Evolutionary conservation across 2,888 invertebrate genomes (phyloP).

Genomic region (Nephrocerus scutellatus): DNA sequence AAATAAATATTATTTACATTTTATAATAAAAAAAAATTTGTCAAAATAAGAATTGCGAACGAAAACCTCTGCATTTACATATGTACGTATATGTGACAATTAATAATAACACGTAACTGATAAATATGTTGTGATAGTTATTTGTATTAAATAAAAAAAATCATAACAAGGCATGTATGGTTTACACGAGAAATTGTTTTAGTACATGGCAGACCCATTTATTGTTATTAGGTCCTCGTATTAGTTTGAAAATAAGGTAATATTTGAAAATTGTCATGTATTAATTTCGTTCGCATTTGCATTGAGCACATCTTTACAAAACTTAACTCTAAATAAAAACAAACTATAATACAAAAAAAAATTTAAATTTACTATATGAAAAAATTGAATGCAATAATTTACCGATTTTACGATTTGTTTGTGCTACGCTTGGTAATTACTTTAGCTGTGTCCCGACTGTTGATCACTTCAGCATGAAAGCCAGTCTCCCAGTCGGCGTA

Average conservation of each 20-base stretch:
- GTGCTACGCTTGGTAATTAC: conserved; percentile 40
- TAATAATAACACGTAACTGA: no score
- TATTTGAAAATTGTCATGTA: no score
- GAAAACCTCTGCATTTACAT: no score
- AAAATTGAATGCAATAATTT: conserved; percentile 16
- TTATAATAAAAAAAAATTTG: conserved; percentile 19
- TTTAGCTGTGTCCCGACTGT: conserved; percentile 53
- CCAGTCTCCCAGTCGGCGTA: conserved; percentile 72
- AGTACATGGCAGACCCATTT: no score
- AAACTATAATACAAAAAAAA: conserved; percentile 6
- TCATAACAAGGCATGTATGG: no score
- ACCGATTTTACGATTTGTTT: conserved; percentile 30
- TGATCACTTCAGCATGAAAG: conserved; percentile 66
- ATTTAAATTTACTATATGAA: not conserved
- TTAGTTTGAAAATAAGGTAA: no score
- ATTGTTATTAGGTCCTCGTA: no score
- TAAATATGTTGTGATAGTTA: no score
- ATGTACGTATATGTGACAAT: no score
- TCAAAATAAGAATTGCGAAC: conserved; percentile 15
- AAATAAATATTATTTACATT: conserved; percentile 24
- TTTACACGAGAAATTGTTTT: no score
- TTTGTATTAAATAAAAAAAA: no score
- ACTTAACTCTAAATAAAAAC: conserved; percentile 7
- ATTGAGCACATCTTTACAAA: not conserved
- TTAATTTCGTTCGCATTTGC: conserved; percentile 9